Conservation (phyloP, 2,888 invertebrate species). For the Drosophila atripex region DNA sequence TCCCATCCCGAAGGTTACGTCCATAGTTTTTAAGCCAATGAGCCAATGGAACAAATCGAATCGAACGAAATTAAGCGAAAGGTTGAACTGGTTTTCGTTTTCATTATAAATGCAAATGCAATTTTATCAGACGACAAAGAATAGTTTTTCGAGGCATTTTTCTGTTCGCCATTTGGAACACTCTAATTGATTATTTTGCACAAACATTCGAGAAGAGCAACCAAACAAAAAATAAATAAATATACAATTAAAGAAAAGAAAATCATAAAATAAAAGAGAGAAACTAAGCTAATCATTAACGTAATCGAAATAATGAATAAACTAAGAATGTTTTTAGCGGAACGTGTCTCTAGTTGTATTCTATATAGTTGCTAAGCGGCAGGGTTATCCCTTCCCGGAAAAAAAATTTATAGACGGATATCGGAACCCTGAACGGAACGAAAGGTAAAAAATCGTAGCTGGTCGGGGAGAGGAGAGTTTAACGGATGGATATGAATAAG, state of each 20-base stretch:
- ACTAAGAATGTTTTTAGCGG: slow-evolving; percentile 75
- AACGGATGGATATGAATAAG: slow-evolving; percentile 27
- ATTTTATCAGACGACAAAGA: slow-evolving; percentile 22
- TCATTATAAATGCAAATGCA: slow-evolving; percentile 14
- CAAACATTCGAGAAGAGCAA: slow-evolving; percentile 42
- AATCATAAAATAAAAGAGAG: slow-evolving; percentile 36
- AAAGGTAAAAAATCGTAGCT: slow-evolving; percentile 28
- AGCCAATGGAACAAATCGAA: slow-evolving; percentile 59
- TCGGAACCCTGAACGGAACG: slow-evolving; percentile 26
- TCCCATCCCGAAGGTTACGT: slow-evolving; percentile 84
- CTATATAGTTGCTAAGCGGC: slow-evolving; percentile 66
- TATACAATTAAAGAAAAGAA: slow-evolving; percentile 39
- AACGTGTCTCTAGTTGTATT: slow-evolving; percentile 70
- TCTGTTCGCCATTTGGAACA: slow-evolving; percentile 14
- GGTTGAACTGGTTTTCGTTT: slow-evolving; percentile 37
- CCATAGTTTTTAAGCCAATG: slow-evolving; percentile 83
- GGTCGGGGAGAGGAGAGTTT: slow-evolving; percentile 15
- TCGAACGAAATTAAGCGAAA: slow-evolving; percentile 40
- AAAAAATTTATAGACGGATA: slow-evolving; percentile 7
- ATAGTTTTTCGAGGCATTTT: slow-evolving; percentile 40
- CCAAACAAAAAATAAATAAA: slow-evolving; percentile 30
- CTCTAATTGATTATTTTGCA: slow-evolving; percentile 44
- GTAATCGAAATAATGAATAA: slow-evolving; percentile 55
- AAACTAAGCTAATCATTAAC: slow-evolving; percentile 45
- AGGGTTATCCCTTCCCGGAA: slow-evolving; percentile 30